Conservation (phyloP, 1,140 invertebrate species). For the Vollenhovia emeryi region DNA sequence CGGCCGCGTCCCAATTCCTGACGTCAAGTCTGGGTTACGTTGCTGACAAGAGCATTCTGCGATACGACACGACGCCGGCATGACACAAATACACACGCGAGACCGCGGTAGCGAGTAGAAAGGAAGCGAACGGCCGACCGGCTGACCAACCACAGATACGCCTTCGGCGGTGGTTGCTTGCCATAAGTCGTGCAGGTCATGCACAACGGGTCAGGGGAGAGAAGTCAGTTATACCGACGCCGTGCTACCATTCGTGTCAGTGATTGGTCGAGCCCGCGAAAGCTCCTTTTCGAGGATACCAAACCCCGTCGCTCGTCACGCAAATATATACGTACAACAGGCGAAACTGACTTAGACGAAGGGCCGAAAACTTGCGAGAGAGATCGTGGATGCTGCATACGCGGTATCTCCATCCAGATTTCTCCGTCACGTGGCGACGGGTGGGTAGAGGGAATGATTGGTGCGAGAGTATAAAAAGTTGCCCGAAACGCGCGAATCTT, state of each 20-base stretch:
- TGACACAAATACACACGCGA: conserved; percentile 42
- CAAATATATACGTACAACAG: background rate
- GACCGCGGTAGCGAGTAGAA: conserved; percentile 29
- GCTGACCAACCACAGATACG: conserved; percentile 77
- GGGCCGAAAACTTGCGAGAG: background rate
- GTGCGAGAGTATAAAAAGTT: background rate
- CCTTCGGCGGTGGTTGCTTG: conserved; percentile 64
- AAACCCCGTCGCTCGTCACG: background rate
- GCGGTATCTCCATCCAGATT: conserved; percentile 3
- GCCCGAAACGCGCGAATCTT: background rate
- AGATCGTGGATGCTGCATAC: conserved; percentile 31
- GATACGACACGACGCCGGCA: conserved; percentile 34
- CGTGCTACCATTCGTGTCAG: conserved; percentile 80
- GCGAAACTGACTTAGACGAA: conserved; percentile 51
- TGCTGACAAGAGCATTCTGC: conserved; percentile 24
- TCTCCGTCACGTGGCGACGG: conserved; percentile 55
- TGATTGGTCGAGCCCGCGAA: conserved; percentile 56
- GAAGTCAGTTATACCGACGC: conserved; percentile 82
- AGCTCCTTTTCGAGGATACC: conserved; percentile 35
- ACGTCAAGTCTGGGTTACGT: background rate
- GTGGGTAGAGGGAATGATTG: conserved; percentile 51
- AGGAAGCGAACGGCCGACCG: conserved; percentile 72
- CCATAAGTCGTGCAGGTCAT: conserved; percentile 76
- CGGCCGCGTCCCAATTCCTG: conserved; percentile 46
- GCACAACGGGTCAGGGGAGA: conserved; percentile 69